A percentile compares a stretch with the other conserved stretches of the same genome.
Evolutionary conservation across 1,140 invertebrate genomes (phyloP).

Genomic region (Zelostemma sp.): DNA sequence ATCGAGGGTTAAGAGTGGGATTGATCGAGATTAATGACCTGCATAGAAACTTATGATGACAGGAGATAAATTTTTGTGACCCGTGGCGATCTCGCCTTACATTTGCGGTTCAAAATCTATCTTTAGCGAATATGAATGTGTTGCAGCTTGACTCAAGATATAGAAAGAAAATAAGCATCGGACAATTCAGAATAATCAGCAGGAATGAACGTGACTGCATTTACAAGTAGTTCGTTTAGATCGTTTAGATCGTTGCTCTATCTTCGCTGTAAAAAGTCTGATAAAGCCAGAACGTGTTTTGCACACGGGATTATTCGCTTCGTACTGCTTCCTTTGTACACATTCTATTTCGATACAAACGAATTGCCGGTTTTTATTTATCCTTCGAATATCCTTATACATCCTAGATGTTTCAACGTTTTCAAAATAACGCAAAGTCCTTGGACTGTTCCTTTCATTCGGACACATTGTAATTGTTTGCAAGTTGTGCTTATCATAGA

Average conservation of each 20-base stretch:
- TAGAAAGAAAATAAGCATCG: slow-evolving; percentile 24
- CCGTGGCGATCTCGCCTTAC: no score
- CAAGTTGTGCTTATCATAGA: not conserved
- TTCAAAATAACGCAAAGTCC: no score
- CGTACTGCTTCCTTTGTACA: slow-evolving; percentile 21
- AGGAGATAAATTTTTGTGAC: no score
- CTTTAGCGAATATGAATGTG: no score
- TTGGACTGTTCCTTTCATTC: no score
- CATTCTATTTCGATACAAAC: slow-evolving; percentile 18
- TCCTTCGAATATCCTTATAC: slow-evolving; percentile 2
- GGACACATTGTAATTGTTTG: no score
- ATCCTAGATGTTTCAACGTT: no score
- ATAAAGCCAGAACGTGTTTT: slow-evolving; percentile 36
- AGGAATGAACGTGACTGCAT: slow-evolving; percentile 41
- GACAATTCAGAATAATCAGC: slow-evolving; percentile 37
- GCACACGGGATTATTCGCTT: slow-evolving; percentile 26
- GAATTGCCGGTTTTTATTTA: slow-evolving; percentile 4
- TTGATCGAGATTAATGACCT: no score
- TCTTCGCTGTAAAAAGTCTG: slow-evolving; percentile 33
- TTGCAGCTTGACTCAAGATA: no score
- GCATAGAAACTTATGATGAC: no score
- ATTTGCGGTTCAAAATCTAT: no score
- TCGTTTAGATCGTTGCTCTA: slow-evolving; percentile 20
- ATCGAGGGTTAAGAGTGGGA: no score
- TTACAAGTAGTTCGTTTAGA: slow-evolving; percentile 33